Evolutionary conservation across 2,888 invertebrate genomes (phyloP).

Genomic region (Pheosia tremula): DNA sequence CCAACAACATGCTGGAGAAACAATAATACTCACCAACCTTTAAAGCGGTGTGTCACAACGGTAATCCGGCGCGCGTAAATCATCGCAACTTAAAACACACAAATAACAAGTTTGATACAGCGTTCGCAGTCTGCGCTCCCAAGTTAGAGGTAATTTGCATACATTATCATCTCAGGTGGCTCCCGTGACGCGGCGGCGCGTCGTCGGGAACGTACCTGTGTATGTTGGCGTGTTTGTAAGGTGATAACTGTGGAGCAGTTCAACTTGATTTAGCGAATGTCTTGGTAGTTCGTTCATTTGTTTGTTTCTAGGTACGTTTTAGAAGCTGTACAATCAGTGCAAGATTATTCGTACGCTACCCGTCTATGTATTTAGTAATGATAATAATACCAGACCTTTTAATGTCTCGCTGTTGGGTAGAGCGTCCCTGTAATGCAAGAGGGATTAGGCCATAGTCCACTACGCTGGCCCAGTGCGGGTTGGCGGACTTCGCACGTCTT

Average conservation of each 20-base stretch:
- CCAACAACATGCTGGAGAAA: conserved; percentile 9
- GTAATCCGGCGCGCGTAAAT: conserved; percentile 69
- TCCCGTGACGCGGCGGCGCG: conserved; percentile 21
- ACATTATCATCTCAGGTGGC: conserved; percentile 82
- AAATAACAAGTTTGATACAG: conserved; percentile 84
- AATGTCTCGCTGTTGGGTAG: no score
- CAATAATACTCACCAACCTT: conserved; percentile 20
- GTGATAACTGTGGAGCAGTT: neutral
- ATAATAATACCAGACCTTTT: no score
- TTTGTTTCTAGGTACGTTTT: neutral
- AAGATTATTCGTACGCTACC: no score
- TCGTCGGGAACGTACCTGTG: neutral
- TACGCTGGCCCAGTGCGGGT: no score
- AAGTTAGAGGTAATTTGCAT: conserved; percentile 81
- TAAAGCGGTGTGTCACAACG: conserved; percentile 37
- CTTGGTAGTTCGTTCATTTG: conserved; percentile 2
- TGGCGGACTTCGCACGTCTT: no score
- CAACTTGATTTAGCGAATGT: conserved; percentile 4
- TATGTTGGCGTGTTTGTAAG: neutral
- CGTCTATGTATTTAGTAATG: no score
- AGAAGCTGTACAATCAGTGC: no score
- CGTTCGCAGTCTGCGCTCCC: conserved; percentile 59
- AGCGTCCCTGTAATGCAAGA: no score
- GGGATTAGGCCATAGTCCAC: no score
- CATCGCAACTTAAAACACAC: conserved; percentile 60